Evolutionary conservation across 2,797 vertebrate genomes (phyloP).

Genomic region (Peromyscus nudipes): DNA sequence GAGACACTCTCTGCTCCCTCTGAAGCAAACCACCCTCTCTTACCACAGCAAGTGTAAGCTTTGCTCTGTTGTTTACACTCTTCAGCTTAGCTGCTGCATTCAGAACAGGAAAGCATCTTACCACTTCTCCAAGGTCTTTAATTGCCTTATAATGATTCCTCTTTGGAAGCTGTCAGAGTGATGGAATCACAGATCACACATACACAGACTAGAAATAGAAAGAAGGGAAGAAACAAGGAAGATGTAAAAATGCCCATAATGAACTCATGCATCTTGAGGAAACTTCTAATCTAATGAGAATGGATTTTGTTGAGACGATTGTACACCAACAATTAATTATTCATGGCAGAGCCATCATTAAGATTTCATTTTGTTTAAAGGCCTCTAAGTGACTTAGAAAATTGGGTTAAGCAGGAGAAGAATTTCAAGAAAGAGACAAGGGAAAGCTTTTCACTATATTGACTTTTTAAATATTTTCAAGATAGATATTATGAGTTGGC

Average conservation of each 20-base stretch:
- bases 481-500: constrained; percentile 84
- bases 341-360: constrained; percentile 96
- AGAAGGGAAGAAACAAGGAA: constrained; percentile 84
- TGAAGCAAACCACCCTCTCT: background rate
- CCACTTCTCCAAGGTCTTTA: constrained; percentile 4
- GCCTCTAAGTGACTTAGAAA: constrained; percentile 93
- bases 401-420: constrained; percentile 93
- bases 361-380: constrained; percentile 95
- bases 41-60: background rate
- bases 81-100: background rate
- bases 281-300: constrained; percentile 97
- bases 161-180: constrained; percentile 15
- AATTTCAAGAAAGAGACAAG: constrained; percentile 87
- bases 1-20: too few relatives aligned
- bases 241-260: constrained; percentile 88
- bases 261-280: constrained; percentile 93
- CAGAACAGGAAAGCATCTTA: background rate
- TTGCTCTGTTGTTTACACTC: background rate
- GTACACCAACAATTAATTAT: constrained; percentile 97
- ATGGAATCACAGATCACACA: constrained; percentile 71
- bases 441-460: constrained; percentile 91
- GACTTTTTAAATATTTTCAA: constrained; percentile 88
- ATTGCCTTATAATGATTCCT: background rate
- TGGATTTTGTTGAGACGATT: constrained; percentile 96
- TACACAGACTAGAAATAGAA: constrained; percentile 81